Conservation (phyloP, 2,888 invertebrate genomes). For the Nymphalis polychloros region DNA sequence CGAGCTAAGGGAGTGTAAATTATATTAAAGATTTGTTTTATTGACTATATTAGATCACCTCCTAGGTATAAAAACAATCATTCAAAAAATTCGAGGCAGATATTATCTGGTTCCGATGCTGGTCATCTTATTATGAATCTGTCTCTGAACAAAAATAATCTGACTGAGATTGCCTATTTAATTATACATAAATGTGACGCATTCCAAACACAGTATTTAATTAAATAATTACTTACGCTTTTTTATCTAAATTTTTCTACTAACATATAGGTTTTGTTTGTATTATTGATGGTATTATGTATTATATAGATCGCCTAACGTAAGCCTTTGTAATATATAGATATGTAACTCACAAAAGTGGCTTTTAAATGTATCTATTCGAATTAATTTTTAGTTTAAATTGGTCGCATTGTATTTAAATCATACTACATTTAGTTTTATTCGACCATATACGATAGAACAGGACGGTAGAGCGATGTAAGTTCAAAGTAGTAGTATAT, state of each 20-base stretch:
- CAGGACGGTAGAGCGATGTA: conserved; percentile 24
- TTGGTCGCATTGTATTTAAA: conserved; percentile 47
- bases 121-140: conserved; percentile 57
- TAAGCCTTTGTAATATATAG: conserved; percentile 46
- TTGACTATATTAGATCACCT: conserved; percentile 56
- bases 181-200: conserved; percentile 60
- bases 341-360: conserved; percentile 53
- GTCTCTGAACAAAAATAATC: conserved; percentile 49
- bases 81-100: conserved; percentile 52
- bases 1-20: conserved; percentile 65
- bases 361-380: conserved; percentile 48
- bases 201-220: conserved; percentile 76
- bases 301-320: conserved; percentile 48
- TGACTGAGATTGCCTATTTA: conserved; percentile 60
- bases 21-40: conserved; percentile 66
- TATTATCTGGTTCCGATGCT: conserved; percentile 60
- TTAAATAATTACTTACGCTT: conserved; percentile 57
- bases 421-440: conserved; percentile 40
- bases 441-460: conserved; percentile 17
- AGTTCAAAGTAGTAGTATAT: background rate
- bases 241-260: conserved; percentile 50
- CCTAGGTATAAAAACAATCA: conserved; percentile 58
- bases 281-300: conserved; percentile 52
- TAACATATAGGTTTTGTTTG: conserved; percentile 44
- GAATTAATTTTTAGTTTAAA: conserved; percentile 43